These are phyloP conservation scores for Philopotamus ludificatus DNA, from an alignment of 1,140 invertebrate species.

Conservation along the genomic window DNA sequence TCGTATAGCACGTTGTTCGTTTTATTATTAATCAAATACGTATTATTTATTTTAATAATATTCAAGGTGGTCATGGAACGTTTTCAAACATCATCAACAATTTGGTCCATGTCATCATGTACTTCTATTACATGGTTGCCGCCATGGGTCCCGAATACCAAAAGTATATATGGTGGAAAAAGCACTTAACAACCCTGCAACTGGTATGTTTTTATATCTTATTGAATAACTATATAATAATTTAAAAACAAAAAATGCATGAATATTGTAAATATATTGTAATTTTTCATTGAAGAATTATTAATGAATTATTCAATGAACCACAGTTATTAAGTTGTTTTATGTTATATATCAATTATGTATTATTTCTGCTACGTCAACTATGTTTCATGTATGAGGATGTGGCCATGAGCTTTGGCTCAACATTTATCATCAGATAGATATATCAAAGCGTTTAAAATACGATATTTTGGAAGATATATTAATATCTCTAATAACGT, in stretches of 20 bases:
- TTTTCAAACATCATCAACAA: conserved; percentile 92
- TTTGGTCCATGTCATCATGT: conserved; percentile 93
- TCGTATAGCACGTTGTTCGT: conserved; percentile 33
- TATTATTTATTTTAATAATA: too few relatives aligned
- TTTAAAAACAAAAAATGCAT: too few relatives aligned
- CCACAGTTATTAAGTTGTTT: too few relatives aligned
- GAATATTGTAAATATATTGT: background rate
- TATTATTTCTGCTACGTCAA: too few relatives aligned
- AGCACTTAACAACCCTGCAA: conserved; percentile 87
- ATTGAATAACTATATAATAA: conserved; percentile 1
- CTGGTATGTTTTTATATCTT: conserved; percentile 66
- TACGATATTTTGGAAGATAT: too few relatives aligned
- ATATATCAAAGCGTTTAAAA: too few relatives aligned
- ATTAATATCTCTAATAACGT: too few relatives aligned
- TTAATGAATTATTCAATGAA: too few relatives aligned
- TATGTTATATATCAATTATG: too few relatives aligned
- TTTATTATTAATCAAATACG: background rate
- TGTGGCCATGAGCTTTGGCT: too few relatives aligned
- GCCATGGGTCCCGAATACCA: conserved; percentile 89
- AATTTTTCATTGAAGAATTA: background rate
- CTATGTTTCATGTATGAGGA: too few relatives aligned
- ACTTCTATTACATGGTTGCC: conserved; percentile 87
- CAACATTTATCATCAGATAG: too few relatives aligned
- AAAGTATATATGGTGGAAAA: conserved; percentile 95
- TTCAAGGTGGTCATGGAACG: conserved; percentile 89